These are phyloP conservation scores for Polydrusus cervinus DNA, from an alignment of 2,888 invertebrate genomes.

Conservation along the genomic window DNA sequence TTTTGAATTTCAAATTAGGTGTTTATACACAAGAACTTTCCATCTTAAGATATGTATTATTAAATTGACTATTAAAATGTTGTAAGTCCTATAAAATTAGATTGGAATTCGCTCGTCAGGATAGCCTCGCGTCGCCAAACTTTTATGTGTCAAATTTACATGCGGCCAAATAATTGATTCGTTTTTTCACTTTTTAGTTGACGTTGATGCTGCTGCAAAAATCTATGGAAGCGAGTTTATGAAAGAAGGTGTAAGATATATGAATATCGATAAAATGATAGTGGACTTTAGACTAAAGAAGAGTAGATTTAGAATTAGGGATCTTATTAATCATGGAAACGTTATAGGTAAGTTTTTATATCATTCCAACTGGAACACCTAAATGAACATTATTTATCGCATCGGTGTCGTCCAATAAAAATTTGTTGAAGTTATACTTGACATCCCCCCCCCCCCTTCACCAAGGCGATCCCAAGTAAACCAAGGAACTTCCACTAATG, in stretches of 20 bases:
- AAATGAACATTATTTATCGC: neutral
- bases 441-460: no score
- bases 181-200: slow-evolving; percentile 71
- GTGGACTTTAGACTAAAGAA: slow-evolving; percentile 83
- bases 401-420: no score
- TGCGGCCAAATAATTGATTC: neutral
- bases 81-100: no score
- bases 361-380: neutral
- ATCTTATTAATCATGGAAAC: slow-evolving; percentile 83
- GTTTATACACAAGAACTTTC: no score
- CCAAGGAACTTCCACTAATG: no score
- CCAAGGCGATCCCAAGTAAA: no score
- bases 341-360: slow-evolving; percentile 78
- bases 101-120: no score
- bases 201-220: slow-evolving; percentile 81
- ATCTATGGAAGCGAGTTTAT: slow-evolving; percentile 80
- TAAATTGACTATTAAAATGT: no score
- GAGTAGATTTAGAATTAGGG: slow-evolving; percentile 81
- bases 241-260: slow-evolving; percentile 77
- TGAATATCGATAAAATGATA: slow-evolving; percentile 80
- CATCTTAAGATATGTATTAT: no score
- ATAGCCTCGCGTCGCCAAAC: no score
- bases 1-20: no score
- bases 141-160: no score
- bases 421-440: neutral